These are phyloP conservation scores for Lacerta viridis DNA, from an alignment of 2,797 vertebrate species.

Conservation along the genomic window DNA sequence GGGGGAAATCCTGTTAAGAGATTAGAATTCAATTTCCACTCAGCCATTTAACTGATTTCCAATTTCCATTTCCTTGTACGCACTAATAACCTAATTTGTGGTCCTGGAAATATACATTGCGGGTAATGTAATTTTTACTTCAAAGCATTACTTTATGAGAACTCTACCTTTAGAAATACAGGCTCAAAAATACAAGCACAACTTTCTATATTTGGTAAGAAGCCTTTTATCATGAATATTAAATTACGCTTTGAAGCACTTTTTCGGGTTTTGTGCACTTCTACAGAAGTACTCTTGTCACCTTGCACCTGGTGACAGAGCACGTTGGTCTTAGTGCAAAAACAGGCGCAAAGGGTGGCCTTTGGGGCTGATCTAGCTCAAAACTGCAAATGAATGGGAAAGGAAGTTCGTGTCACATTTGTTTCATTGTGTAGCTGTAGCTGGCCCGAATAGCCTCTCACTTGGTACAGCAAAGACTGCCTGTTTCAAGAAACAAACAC, in stretches of 20 bases:
- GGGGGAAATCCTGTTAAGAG: constrained; percentile 30
- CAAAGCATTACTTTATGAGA: constrained; percentile 23
- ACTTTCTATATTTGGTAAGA: constrained; percentile 20
- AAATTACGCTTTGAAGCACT: constrained; percentile 4
- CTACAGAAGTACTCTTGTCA: constrained; percentile 3
- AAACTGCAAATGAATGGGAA: constrained; percentile 33
- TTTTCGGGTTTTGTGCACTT: constrained; percentile 5
- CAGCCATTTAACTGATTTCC: constrained; percentile 48
- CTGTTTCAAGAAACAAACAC: not conserved
- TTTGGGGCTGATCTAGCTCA: constrained; percentile 11
- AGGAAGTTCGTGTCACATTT: constrained; percentile 6
- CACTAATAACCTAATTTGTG: constrained; percentile 47
- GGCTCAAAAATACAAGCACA: constrained; percentile 35
- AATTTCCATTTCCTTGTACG: constrained; percentile 47
- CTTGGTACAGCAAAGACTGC: not conserved
- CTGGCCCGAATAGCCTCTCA: not conserved
- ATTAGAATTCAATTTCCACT: constrained; percentile 50
- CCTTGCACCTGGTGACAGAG: constrained; percentile 9
- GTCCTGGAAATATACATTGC: constrained; percentile 45
- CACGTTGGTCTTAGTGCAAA: constrained; percentile 2
- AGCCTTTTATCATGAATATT: constrained; percentile 5
- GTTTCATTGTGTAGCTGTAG: not conserved
- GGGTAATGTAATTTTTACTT: constrained; percentile 46
- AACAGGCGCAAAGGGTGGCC: not conserved
- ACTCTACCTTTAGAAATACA: constrained; percentile 16